Percentiles rank a stretch among this genome's conserved stretches.
phyloP scores from a whole-genome alignment of 2,113 vertebrate species.

The Platycercus adscitus region DNA sequence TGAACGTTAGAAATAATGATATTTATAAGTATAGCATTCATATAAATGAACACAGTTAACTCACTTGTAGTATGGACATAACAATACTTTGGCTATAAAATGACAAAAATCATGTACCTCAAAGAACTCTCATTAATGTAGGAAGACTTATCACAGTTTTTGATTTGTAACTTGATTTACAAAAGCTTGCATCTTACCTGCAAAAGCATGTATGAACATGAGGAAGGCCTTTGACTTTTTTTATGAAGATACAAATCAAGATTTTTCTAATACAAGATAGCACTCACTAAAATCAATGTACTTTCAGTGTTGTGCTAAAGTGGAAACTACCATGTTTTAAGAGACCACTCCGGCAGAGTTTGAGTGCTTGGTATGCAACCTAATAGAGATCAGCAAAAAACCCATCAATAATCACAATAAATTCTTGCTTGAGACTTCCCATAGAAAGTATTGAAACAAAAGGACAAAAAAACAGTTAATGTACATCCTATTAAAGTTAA shows the following conservation, averaged over 20 bases:
- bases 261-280: background rate
- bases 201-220: background rate
- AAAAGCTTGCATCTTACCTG: background rate
- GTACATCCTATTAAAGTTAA: background rate
- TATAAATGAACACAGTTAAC: background rate
- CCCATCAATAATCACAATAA: background rate
- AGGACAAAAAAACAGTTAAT: background rate
- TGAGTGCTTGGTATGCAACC: background rate
- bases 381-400: background rate
- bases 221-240: background rate
- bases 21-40: background rate
- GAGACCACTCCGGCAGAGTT: background rate
- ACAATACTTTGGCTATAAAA: background rate
- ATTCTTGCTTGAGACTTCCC: background rate
- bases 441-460: background rate
- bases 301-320: background rate
- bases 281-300: background rate
- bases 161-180: background rate
- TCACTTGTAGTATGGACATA: background rate
- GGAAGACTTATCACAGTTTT: background rate
- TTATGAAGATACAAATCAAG: background rate
- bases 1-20: background rate
- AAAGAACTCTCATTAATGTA: background rate
- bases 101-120: background rate
- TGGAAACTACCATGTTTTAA: background rate